Percentiles rank a stretch among this genome's conserved stretches.
Evolutionary conservation across 2,797 vertebrate species (phyloP).

Genomic region (Gorsachius magnificus): DNA sequence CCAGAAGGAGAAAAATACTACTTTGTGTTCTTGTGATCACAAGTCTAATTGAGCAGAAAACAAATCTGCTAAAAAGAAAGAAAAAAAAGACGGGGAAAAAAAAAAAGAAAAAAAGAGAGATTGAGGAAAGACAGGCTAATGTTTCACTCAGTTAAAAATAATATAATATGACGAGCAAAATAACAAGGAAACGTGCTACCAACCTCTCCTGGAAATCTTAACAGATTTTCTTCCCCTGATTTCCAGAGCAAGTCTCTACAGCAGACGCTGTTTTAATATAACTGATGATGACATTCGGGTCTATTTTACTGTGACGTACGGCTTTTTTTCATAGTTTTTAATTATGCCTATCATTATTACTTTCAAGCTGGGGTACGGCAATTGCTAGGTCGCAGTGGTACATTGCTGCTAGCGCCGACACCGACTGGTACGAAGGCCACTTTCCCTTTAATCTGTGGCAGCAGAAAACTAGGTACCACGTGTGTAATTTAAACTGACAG

Average conservation of each 20-base stretch:
- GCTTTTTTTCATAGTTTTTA: not conserved
- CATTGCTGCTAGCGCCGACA: not conserved
- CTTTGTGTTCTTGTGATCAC: slow-evolving; percentile 77
- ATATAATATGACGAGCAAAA: slow-evolving; percentile 37
- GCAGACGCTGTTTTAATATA: not conserved
- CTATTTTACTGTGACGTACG: not conserved
- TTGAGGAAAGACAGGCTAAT: slow-evolving; percentile 58
- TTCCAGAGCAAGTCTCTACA: slow-evolving; percentile 14
- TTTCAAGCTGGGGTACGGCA: not conserved
- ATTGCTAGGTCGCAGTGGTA: not conserved
- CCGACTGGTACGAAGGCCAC: not conserved
- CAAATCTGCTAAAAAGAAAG: slow-evolving; percentile 75
- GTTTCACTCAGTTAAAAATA: slow-evolving; percentile 66
- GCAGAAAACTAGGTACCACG: slow-evolving; percentile 22
- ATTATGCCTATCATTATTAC: not conserved
- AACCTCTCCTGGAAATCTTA: slow-evolving; percentile 27
- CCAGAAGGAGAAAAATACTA: slow-evolving; percentile 79
- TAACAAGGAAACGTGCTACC: slow-evolving; percentile 43
- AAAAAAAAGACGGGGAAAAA: no score
- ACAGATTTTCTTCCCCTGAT: not conserved
- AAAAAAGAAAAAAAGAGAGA: not conserved
- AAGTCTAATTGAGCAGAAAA: slow-evolving; percentile 81
- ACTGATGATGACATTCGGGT: not conserved
- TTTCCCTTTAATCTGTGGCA: not conserved
- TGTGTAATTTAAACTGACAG: slow-evolving; percentile 75